Evolutionary conservation across 92 coral and sea anemone genomes (phyloP).

Genomic region (Epizoanthus fatuus): DNA sequence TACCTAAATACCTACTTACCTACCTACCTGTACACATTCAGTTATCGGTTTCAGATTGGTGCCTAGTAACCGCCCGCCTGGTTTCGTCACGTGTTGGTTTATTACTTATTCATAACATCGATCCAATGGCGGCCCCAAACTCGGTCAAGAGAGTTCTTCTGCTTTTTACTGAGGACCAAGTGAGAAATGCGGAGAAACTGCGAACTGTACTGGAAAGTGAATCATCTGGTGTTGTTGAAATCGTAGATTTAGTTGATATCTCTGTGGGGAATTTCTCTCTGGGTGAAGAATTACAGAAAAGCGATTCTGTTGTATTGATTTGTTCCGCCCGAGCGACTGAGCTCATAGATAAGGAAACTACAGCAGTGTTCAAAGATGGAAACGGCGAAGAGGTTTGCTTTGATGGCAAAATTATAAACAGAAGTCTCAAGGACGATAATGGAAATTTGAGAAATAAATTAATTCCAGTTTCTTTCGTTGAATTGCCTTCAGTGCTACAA

Average conservation of each 20-base stretch:
- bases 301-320: constrained; percentile 70
- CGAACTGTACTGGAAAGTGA: constrained; percentile 83
- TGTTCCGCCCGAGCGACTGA: constrained; percentile 75
- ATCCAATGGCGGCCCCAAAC: constrained; percentile 64
- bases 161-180: constrained; percentile 78
- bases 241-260: constrained; percentile 74
- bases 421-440: constrained; percentile 56
- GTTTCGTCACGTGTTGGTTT: background rate
- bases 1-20: too few relatives aligned
- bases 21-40: background rate
- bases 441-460: constrained; percentile 66
- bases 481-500: constrained; percentile 73
- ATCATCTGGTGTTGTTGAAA: constrained; percentile 61
- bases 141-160: constrained; percentile 70
- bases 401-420: constrained; percentile 75
- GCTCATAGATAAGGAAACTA: constrained; percentile 73
- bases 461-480: constrained; percentile 82
- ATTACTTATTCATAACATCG: constrained; percentile 51
- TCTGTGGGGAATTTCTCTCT: constrained; percentile 45
- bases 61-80: background rate
- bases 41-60: background rate
- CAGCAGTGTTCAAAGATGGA: constrained; percentile 59
- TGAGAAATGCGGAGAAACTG: constrained; percentile 67
- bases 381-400: constrained; percentile 66
- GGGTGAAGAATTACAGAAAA: constrained; percentile 60